Base-by-base conservation (phyloP, 1,140 invertebrate genomes). In the Tenebrio molitor region DNA sequence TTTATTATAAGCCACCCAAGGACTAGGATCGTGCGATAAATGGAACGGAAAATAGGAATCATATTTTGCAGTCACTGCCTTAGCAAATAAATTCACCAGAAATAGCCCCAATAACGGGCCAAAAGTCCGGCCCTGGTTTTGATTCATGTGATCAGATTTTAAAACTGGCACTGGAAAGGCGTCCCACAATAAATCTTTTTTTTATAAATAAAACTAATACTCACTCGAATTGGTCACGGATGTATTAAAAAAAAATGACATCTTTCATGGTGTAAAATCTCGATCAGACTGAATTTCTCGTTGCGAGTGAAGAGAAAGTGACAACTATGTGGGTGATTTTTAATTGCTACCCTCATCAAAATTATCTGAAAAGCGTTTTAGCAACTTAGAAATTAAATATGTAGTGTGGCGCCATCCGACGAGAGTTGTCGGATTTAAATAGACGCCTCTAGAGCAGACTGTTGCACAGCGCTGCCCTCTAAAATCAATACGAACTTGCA, bases 401-500 rank as follows among this genome's bases (percentile, higher is more conserved):
- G 21, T 15, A 25, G 6, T 29, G 8, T 33, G n/a, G n/a, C 50
- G 50, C 21, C 50, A 58, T 58, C 50, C 29, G 23, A 50, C 44
- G 44, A 50, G n/a, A 7, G 10, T 4, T 33, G 4, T 5, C 29
- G 4, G 29, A 5, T 39, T 58, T 29, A 29, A 14, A 2, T 25
- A 14, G 8, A 46, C 21, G n/a, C 8, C 21, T 12, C 10, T n/a
- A 29, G 0, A 1, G 50, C 8, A 44, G 21, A 39, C 12, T 14
- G 12, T 42, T 14, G 42, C 10, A 66, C 12, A 19, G 39, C 15
- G 42, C 34, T 66, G 64, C 36, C 64, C 36, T 66, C 64, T 44
- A 44, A 42, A 66, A 66, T 66, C 64, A 66, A 66, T 66, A 66
- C n/a, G n/a, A n/a, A n/a, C n/a, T n/a, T n/a, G n/a, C n/a, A n/a